Evolutionary conservation across 2,797 vertebrate genomes (phyloP), one percentile per base, ranked within the genome.

Genomic region (Mus minutoides): DNA sequence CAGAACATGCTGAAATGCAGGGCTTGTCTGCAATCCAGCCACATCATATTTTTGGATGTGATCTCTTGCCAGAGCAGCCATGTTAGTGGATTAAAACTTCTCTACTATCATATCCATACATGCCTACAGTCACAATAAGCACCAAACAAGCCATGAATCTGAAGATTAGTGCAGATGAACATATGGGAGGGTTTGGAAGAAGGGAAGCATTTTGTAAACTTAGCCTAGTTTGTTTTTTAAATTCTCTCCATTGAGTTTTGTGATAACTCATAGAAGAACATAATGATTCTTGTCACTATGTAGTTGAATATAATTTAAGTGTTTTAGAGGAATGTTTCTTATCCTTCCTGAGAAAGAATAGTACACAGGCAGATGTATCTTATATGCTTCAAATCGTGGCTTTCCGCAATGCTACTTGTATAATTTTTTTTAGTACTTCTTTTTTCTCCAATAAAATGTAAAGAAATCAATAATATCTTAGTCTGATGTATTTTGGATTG

Each of bases 351-450:
- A 64, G 58, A 12, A 67, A 37, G 12, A 40, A 26, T 62, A 80
- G 1, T 49, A 90, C 13, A 60, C 0, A 56, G 3, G 3, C 0
- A 40, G 2, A 3, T 2, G 0, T 13, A 88, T 56, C 2, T 91
- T 29, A 78, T 34, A 9, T 76, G 52, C 6, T 76, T 84, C 16
- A 88, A 88, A 54, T 43, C 43, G 31, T 4, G 7, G 3, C 10
- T 60, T 85, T 22, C 73, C 2, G 6, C 54, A 5, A 24, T 22
- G n/a, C 2, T 49, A 54, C 3, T 12, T 54, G 3, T 75, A 73
- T 1, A 24, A 24, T 1, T 58, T 60, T 64, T 22, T 12, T 4
- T 37, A 31, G 10, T 12, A 17, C 34, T 46, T 34, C 56, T 40
- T 58, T 82, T 43, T 49, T 49, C 7, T 11, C 17, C 12, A 85